Evolutionary conservation across 2,888 invertebrate genomes (phyloP), one percentile per base, ranked within the genome.

Genomic region (Drosophila melanosoma): DNA sequence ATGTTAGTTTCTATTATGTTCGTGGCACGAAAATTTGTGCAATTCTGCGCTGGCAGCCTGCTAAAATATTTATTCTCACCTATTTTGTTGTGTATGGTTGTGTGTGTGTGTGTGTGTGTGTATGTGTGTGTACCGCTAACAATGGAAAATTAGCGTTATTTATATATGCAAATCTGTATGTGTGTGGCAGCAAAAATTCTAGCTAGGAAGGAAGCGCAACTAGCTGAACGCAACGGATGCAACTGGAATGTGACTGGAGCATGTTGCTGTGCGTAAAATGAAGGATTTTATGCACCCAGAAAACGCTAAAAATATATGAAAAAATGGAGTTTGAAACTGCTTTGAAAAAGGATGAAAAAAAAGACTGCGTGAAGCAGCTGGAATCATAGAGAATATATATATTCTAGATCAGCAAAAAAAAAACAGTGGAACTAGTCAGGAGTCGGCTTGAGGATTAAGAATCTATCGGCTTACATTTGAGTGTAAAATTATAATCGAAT

Each of bases 21-120:
- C 58, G 17, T 51, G 57, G 72, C 56, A 69, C 65, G 77, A 67
- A 69, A 69, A 76, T 85, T 70, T 60, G 67, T 61, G 70, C 73
- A 63, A 49, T 42, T 26, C 23, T 26, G 26, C 26, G 38, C 12
- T 38, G 56, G 40, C 53, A 69, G 85, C 82, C 79, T 83, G 81
- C 80, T 87, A 72, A 90, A 90, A 87, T 90, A 87, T 87, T 87
- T 90, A 87, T 90, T 90, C 89, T 90, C 87, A 89, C 89, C 90
- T 90, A 90, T 87, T 87, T 84, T 64, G 69, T 70, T 65, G 70
- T 74, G 60, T 48, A 59, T 51, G 63, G 59, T 62, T 49, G 29
- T 51, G 74, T 61, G 71, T 45, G 42, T 52, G 51, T 51, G 57
- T 32, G 11, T 23, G 5, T 10, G 6, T 74, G 45, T 64, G 48